Conservation (phyloP, 1,140 invertebrate species). For the Ptiloglossa arizonensis region DNA sequence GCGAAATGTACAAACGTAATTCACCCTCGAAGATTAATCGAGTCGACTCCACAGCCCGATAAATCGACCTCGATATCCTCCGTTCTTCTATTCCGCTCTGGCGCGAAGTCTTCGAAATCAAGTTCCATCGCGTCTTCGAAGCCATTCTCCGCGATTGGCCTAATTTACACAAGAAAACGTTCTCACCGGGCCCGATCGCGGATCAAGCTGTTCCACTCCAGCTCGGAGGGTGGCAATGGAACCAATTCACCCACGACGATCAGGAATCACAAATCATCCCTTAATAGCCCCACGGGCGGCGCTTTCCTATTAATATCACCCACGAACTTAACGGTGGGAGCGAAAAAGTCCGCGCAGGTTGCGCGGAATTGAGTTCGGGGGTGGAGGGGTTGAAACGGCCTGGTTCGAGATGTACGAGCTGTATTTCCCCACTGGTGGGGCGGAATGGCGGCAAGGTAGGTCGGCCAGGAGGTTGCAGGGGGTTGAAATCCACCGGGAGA, state of each 20-base stretch:
- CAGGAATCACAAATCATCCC: conserved; percentile 39
- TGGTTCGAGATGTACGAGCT: conserved; percentile 64
- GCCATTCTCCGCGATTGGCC: neutral
- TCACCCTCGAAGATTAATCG: too few species aligned
- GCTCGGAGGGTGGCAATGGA: neutral
- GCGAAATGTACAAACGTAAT: too few species aligned
- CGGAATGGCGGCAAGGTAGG: conserved; percentile 39
- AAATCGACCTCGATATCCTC: neutral
- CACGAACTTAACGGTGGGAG: conserved; percentile 63
- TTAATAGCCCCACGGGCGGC: neutral
- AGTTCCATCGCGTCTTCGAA: neutral
- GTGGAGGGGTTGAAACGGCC: conserved; percentile 33
- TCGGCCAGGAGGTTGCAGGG: conserved; percentile 42
- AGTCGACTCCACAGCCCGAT: too few species aligned
- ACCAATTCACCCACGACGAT: neutral
- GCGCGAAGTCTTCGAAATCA: neutral
- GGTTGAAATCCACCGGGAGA: conserved; percentile 36
- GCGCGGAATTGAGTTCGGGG: conserved; percentile 59
- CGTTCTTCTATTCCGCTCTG: too few species aligned
- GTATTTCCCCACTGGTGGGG: conserved; percentile 43
- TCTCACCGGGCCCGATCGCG: neutral
- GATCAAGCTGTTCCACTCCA: neutral
- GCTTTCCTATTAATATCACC: conserved; percentile 61
- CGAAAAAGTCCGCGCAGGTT: conserved; percentile 64
- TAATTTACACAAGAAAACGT: conserved; percentile 10